phyloP scores from a whole-genome alignment of 2,113 vertebrate species.

The Ciconia stormi region DNA sequence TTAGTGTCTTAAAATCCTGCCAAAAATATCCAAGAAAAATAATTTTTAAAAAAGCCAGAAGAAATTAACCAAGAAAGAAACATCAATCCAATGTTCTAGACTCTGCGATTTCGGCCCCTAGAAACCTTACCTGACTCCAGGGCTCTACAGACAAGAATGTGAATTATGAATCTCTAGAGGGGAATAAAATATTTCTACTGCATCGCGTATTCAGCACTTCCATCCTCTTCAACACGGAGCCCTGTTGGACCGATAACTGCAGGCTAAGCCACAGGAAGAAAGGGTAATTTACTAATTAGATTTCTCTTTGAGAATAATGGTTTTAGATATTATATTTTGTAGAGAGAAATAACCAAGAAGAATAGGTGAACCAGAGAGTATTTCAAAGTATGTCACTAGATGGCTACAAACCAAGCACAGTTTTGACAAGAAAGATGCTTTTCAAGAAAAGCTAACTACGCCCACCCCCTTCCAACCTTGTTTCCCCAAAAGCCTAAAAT shows the following conservation, averaged over 20 bases:
- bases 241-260: neutral
- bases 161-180: slow-evolving; percentile 7
- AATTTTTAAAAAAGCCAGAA: neutral
- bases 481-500: neutral
- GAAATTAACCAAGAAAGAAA: neutral
- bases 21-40: neutral
- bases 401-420: neutral
- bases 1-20: neutral
- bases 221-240: neutral
- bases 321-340: neutral
- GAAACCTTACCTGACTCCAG: neutral
- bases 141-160: neutral
- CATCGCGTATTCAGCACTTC: slow-evolving; percentile 13
- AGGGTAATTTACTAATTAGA: neutral
- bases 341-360: neutral
- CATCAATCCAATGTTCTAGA: neutral
- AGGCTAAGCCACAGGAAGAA: neutral
- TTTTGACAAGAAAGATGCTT: neutral
- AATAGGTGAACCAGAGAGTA: neutral
- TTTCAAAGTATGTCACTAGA: neutral
- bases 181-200: slow-evolving; percentile 26
- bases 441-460: neutral
- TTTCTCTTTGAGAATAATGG: neutral
- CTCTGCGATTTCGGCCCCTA: neutral
- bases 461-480: neutral